These are phyloP conservation scores for Saccostrea glomerata DNA, from an alignment of 1,140 invertebrate genomes.

Conservation along the genomic window DNA sequence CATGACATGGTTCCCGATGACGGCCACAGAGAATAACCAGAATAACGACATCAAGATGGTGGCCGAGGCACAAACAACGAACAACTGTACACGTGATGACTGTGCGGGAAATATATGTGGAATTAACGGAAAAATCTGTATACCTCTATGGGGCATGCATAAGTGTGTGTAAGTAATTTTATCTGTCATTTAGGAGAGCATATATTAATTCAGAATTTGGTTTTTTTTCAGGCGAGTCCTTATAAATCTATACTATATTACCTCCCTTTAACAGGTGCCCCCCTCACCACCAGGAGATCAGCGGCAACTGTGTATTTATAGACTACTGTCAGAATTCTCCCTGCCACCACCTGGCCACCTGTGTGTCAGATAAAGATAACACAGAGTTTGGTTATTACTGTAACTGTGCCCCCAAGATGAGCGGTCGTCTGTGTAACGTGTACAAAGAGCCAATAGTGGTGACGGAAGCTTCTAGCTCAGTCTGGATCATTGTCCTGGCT, in stretches of 20 bases:
- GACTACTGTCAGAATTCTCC: slow-evolving; percentile 56
- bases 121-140: slow-evolving; percentile 89
- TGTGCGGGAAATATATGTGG: slow-evolving; percentile 88
- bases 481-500: not conserved
- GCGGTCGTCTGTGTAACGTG: slow-evolving; percentile 93
- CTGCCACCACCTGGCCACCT: slow-evolving; percentile 71
- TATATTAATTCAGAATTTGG: not conserved
- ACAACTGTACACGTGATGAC: slow-evolving; percentile 95
- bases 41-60: slow-evolving; percentile 88
- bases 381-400: slow-evolving; percentile 55
- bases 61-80: slow-evolving; percentile 86
- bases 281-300: slow-evolving; percentile 1
- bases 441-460: not conserved
- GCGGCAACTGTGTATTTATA: slow-evolving; percentile 36
- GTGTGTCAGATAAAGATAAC: slow-evolving; percentile 43
- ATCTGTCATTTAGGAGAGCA: not conserved
- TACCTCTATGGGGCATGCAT: slow-evolving; percentile 96
- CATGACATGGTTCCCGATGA: slow-evolving; percentile 94
- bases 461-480: not conserved
- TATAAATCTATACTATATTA: not conserved
- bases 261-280: slow-evolving; percentile 60
- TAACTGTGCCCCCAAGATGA: slow-evolving; percentile 89
- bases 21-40: slow-evolving; percentile 89
- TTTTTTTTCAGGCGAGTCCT: not conserved
- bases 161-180: slow-evolving; percentile 93